Conservation (phyloP, 2,797 vertebrate genomes). For the Enteromius radiatus region DNA sequence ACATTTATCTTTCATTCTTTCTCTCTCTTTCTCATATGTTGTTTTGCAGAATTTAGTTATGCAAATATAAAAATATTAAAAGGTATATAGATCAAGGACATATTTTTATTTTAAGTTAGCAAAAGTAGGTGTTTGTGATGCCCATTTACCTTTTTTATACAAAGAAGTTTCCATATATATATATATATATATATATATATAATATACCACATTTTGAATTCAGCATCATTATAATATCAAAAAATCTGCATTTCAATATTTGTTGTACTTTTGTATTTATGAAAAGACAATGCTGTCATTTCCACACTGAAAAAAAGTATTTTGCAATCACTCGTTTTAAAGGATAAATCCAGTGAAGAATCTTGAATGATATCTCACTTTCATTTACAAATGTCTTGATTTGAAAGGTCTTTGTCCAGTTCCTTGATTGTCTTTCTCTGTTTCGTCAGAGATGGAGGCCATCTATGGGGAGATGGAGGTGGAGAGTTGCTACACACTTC, state of each 20-base stretch:
- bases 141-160: background rate
- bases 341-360: background rate
- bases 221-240: too few species aligned
- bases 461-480: conserved; percentile 88
- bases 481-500: conserved; percentile 82
- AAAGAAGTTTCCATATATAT: background rate
- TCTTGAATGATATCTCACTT: background rate
- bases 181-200: background rate
- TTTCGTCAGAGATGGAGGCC: conserved; percentile 72
- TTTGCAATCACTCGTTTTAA: background rate
- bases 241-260: background rate
- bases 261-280: background rate
- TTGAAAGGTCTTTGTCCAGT: background rate
- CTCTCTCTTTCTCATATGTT: too few species aligned
- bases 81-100: background rate
- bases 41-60: background rate
- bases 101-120: background rate
- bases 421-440: background rate
- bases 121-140: background rate
- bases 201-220: background rate
- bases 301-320: background rate
- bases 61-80: background rate
- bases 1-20: too few species aligned
- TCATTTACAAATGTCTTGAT: background rate
- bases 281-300: background rate